A percentile compares a stretch with the other conserved stretches of the same genome.
Conservation (phyloP, 2,888 invertebrate species). For the Tetragnatha montana region DNA sequence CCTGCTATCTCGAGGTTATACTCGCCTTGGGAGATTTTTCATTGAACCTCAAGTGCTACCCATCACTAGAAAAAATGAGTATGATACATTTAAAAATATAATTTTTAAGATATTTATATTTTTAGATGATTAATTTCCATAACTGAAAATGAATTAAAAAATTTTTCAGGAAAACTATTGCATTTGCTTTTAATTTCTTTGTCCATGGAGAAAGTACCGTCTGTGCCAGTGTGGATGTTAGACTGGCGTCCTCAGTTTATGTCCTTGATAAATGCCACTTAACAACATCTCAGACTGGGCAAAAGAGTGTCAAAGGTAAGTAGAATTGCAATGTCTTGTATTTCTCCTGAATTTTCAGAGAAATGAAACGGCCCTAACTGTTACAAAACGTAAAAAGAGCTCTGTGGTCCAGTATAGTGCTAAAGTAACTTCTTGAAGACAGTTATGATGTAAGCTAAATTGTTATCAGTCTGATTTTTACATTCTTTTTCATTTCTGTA, state of each 20-base stretch:
- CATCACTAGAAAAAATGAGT: conserved; percentile 23
- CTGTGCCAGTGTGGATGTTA: conserved; percentile 96
- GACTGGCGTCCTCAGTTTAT: conserved; percentile 95
- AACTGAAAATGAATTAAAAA: background rate
- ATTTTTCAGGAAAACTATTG: conserved; percentile 81
- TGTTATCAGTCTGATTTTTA: too few species aligned
- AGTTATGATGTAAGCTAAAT: too few species aligned
- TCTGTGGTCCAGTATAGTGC: too few species aligned
- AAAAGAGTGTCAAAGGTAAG: conserved; percentile 81
- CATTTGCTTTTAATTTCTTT: conserved; percentile 97
- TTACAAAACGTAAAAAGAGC: too few species aligned
- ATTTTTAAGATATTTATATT: background rate
- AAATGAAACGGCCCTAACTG: too few species aligned
- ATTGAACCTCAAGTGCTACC: conserved; percentile 88
- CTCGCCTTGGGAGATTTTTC: conserved; percentile 98
- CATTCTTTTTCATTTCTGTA: too few species aligned
- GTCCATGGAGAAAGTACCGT: conserved; percentile 99
- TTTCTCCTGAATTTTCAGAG: too few species aligned
- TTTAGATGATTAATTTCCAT: background rate
- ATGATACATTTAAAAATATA: background rate
- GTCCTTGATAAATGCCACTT: conserved; percentile 86
- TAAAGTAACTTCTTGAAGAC: too few species aligned
- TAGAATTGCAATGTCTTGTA: too few species aligned
- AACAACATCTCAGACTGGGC: conserved; percentile 81
- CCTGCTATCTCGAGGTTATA: conserved; percentile 93